phyloP scores from a whole-genome alignment of 2,888 invertebrate genomes.

The Uropetala carovei region DNA sequence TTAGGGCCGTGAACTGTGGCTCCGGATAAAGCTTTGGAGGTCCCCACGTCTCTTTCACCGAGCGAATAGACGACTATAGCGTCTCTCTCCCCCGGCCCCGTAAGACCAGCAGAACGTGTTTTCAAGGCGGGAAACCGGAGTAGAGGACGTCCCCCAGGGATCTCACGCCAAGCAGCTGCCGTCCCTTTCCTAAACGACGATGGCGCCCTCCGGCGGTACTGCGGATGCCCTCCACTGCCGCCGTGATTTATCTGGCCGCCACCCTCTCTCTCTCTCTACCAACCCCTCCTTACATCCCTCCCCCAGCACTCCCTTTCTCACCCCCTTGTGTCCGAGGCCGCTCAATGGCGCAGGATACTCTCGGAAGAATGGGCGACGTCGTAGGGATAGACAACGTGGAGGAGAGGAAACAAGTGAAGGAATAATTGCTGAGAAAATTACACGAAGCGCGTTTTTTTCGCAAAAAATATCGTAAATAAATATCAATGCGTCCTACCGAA shows the following conservation, averaged over 20 bases:
- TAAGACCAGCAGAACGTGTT: slow-evolving; percentile 32
- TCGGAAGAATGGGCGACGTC: too few species aligned
- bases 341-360: too few species aligned
- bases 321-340: too few species aligned
- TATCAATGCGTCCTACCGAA: too few species aligned
- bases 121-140: slow-evolving; percentile 3
- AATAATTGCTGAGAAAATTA: too few species aligned
- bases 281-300: neutral
- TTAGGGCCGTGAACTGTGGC: neutral
- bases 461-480: too few species aligned
- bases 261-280: neutral
- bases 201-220: too few species aligned
- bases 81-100: neutral
- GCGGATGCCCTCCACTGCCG: neutral
- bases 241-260: slow-evolving; percentile 10
- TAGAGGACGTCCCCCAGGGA: neutral
- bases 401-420: too few species aligned
- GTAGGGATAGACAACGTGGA: too few species aligned
- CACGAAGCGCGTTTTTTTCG: too few species aligned
- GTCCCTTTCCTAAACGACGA: neutral
- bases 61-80: neutral
- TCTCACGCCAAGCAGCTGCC: neutral
- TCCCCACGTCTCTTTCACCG: neutral
- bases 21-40: neutral
- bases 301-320: too few species aligned